Percentiles rank a stretch among this genome's conserved stretches.
These are phyloP conservation scores for Isichthys henryi DNA, from an alignment of 2,113 vertebrate genomes.

Conservation along the genomic window DNA sequence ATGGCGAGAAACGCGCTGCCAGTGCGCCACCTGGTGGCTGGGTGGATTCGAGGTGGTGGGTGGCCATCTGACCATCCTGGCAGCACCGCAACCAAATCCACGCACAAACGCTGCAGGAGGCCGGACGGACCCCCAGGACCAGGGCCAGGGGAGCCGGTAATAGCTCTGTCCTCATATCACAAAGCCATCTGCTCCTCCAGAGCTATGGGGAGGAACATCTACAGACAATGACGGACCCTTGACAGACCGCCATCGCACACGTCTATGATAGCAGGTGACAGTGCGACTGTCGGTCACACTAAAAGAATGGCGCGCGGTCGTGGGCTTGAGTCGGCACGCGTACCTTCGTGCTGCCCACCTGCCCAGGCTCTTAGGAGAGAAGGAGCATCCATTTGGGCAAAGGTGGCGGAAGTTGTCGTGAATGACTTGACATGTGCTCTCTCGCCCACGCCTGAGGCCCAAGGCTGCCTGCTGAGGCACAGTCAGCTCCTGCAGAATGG, in stretches of 20 bases:
- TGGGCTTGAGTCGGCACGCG: not conserved
- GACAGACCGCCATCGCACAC: constrained; percentile 18
- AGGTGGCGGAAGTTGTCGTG: not conserved
- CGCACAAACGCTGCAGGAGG: not conserved
- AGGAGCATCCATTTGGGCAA: not conserved
- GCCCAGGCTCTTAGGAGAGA: not conserved
- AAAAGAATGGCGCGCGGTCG: not conserved
- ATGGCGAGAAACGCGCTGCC: constrained; percentile 35
- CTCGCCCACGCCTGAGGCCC: not conserved
- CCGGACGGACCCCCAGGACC: constrained; percentile 6
- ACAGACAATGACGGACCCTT: constrained; percentile 20
- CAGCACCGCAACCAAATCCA: constrained; percentile 21
- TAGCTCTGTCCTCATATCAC: constrained; percentile 24
- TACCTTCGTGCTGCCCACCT: not conserved
- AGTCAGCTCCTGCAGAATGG: not conserved
- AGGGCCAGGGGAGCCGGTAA: constrained; percentile 18
- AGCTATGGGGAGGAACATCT: constrained; percentile 28
- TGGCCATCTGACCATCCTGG: constrained; percentile 42
- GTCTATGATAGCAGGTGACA: constrained; percentile 25
- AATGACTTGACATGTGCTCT: constrained; percentile 4
- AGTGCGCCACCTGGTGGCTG: constrained; percentile 42
- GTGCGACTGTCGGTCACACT: constrained; percentile 26
- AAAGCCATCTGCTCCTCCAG: constrained; percentile 30
- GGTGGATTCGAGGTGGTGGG: constrained; percentile 34
- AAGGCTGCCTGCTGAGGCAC: not conserved